A percentile compares a stretch with the other conserved stretches of the same genome.
Evolutionary conservation across 2,797 vertebrate genomes (phyloP).

Genomic region (Sebastes diaconus): DNA sequence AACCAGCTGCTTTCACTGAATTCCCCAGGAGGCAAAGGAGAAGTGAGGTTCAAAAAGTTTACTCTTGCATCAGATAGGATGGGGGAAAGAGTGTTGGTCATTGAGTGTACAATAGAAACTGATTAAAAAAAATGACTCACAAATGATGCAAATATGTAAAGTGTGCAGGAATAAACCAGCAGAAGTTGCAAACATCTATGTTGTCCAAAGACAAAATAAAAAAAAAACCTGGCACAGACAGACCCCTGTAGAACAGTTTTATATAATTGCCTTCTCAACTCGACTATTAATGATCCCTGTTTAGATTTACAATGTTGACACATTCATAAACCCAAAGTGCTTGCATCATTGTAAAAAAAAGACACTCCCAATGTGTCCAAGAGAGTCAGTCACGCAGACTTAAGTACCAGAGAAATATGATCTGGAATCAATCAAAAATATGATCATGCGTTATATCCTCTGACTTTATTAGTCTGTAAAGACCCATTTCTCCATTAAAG

Average conservation of each 20-base stretch:
- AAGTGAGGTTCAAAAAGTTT: not conserved
- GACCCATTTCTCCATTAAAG: conserved; percentile 49
- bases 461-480: conserved; percentile 65
- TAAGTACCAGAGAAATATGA: conserved; percentile 52
- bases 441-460: conserved; percentile 35
- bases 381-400: conserved; percentile 25
- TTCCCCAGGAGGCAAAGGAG: conserved; percentile 9
- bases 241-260: conserved; percentile 3
- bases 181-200: not conserved
- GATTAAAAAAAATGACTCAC: not conserved
- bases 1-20: conserved; percentile 18
- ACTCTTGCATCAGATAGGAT: not conserved
- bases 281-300: conserved; percentile 42
- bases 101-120: not conserved
- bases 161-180: not conserved
- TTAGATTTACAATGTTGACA: conserved; percentile 64
- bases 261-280: conserved; percentile 29
- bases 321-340: conserved; percentile 54
- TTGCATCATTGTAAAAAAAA: conserved; percentile 42
- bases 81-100: not conserved
- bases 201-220: not conserved
- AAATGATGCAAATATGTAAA: not conserved
- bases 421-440: conserved; percentile 64
- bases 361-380: conserved; percentile 19
- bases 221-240: conserved; percentile 4